Evolutionary conservation across 2,888 invertebrate species (phyloP).

Genomic region (Epinotia demarniana): DNA sequence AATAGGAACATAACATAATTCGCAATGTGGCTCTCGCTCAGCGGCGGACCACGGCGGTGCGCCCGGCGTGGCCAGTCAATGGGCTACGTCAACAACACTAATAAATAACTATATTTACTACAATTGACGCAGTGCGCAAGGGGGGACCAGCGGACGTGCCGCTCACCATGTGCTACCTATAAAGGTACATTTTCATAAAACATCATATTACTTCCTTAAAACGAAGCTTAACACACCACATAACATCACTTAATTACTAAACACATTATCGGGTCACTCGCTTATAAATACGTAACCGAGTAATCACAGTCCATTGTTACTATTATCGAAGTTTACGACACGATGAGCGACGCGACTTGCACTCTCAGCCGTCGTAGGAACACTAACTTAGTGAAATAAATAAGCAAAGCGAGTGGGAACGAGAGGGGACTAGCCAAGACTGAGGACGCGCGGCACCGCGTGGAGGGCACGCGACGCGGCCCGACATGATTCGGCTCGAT

Average conservation of each 20-base stretch:
- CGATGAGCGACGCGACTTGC: constrained; percentile 67
- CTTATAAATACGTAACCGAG: constrained; percentile 58
- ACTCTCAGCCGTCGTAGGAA: constrained; percentile 66
- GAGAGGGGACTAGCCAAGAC: constrained; percentile 65
- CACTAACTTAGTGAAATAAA: constrained; percentile 73
- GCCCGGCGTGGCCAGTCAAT: constrained; percentile 36
- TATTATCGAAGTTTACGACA: constrained; percentile 53
- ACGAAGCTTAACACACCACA: constrained; percentile 36
- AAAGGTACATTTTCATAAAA: constrained; percentile 50
- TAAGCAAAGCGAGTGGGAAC: constrained; percentile 69
- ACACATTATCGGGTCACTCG: constrained; percentile 56
- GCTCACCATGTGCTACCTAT: constrained; percentile 61
- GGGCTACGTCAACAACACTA: constrained; percentile 36
- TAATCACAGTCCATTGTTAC: constrained; percentile 63
- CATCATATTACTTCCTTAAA: constrained; percentile 55
- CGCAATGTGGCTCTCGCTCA: constrained; percentile 14
- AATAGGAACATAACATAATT: constrained; percentile 27
- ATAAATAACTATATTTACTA: constrained; percentile 65
- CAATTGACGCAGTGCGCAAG: constrained; percentile 68
- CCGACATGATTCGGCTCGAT: constrained; percentile 3
- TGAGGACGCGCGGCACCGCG: constrained; percentile 51
- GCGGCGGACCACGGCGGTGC: constrained; percentile 10
- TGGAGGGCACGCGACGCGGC: constrained; percentile 48
- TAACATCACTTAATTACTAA: constrained; percentile 52
- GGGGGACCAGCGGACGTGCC: constrained; percentile 54